These are phyloP conservation scores for Seriola rivoliana DNA, from an alignment of 2,113 vertebrate genomes.

Conservation along the genomic window DNA sequence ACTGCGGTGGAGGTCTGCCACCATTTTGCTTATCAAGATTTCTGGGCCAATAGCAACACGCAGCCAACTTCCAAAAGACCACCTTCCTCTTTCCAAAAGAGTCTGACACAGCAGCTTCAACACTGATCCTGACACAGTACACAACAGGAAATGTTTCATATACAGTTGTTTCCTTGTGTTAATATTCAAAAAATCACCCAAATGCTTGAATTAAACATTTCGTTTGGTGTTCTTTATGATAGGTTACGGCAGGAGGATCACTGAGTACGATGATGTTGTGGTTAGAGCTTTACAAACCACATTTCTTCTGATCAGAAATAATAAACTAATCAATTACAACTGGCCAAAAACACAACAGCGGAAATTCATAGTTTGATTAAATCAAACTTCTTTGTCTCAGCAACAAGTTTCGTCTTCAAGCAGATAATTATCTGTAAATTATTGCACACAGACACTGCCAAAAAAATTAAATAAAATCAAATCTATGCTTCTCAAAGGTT, in stretches of 20 bases:
- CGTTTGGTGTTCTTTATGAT: not conserved
- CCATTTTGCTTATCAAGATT: conserved; percentile 86
- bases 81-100: conserved; percentile 67
- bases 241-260: not conserved
- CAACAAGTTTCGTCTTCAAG: not conserved
- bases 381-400: not conserved
- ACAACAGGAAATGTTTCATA: not conserved
- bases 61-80: conserved; percentile 45
- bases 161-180: not conserved
- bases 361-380: not conserved
- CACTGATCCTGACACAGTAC: not conserved
- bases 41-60: conserved; percentile 48
- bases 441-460: not conserved
- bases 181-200: not conserved
- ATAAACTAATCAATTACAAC: not conserved
- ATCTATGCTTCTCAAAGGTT: not conserved
- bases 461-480: not conserved
- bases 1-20: conserved; percentile 28
- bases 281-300: not conserved
- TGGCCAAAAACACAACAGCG: not conserved
- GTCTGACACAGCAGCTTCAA: not conserved
- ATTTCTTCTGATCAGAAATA: not conserved
- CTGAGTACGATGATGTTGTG: not conserved
- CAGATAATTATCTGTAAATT: not conserved
- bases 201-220: not conserved